Conservation (phyloP, 2,888 invertebrate genomes). For the Tetramorium bicarinatum region DNA sequence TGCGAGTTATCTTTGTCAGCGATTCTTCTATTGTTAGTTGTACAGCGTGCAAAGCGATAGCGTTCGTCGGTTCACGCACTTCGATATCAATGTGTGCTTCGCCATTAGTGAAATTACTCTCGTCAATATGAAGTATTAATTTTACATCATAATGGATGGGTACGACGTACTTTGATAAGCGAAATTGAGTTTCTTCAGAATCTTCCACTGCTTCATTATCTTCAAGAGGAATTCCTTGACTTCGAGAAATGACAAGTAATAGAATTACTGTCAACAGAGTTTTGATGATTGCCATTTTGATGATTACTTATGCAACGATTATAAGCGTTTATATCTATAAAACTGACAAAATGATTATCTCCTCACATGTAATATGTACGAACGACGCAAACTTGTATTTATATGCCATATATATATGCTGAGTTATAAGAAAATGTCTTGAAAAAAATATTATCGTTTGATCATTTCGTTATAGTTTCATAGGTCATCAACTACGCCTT, state of each 20-base stretch:
- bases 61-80: conserved; percentile 57
- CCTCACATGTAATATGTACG: not conserved
- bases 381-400: not conserved
- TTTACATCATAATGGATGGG: conserved; percentile 88
- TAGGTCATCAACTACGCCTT: not conserved
- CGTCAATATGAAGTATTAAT: conserved; percentile 86
- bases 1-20: conserved; percentile 42
- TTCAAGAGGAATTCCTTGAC: not conserved
- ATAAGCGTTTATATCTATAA: not conserved
- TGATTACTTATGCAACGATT: not conserved
- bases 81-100: conserved; percentile 61
- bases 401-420: not conserved
- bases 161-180: conserved; percentile 87
- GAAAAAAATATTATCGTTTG: not conserved
- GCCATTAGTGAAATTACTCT: conserved; percentile 73
- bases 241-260: not conserved
- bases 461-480: not conserved
- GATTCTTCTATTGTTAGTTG: conserved; percentile 49
- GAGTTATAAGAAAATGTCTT: not conserved
- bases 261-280: not conserved
- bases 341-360: not conserved
- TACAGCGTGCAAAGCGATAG: conserved; percentile 50
- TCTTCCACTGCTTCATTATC: not conserved
- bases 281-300: not conserved
- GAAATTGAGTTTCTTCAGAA: conserved; percentile 63